Percentiles rank a stretch among this genome's conserved stretches.
phyloP scores from a whole-genome alignment of 2,113 vertebrate genomes.

The Oriolus oriolus region DNA sequence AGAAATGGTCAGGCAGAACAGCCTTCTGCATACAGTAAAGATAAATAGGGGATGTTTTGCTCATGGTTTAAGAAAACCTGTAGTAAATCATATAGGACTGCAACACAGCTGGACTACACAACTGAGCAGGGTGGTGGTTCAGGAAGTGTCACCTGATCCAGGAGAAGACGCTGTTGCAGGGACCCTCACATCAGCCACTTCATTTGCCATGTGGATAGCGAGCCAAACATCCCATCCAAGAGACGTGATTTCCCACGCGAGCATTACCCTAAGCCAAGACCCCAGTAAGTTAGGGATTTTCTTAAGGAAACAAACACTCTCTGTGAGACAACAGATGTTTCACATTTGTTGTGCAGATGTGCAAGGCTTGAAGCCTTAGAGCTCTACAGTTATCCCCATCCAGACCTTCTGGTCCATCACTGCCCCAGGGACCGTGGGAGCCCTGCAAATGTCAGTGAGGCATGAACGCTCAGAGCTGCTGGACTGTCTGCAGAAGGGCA shows the following conservation, averaged over 20 bases:
- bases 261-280: background rate
- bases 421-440: background rate
- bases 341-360: conserved; percentile 1
- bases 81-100: background rate
- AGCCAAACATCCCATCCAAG: background rate
- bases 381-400: background rate
- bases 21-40: background rate
- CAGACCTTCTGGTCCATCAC: background rate
- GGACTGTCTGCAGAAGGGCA: background rate
- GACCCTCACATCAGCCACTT: background rate
- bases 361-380: background rate
- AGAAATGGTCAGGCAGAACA: background rate
- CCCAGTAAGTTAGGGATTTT: background rate
- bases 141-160: background rate
- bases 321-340: background rate
- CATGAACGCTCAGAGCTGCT: background rate
- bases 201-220: background rate
- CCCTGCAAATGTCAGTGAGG: background rate
- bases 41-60: background rate
- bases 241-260: background rate
- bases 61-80: background rate
- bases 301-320: conserved; percentile 1
- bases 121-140: background rate
- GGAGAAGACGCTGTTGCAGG: background rate
- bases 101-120: background rate